phyloP scores from a whole-genome alignment of 2,113 vertebrate genomes.

The Oreamnos americanus region DNA sequence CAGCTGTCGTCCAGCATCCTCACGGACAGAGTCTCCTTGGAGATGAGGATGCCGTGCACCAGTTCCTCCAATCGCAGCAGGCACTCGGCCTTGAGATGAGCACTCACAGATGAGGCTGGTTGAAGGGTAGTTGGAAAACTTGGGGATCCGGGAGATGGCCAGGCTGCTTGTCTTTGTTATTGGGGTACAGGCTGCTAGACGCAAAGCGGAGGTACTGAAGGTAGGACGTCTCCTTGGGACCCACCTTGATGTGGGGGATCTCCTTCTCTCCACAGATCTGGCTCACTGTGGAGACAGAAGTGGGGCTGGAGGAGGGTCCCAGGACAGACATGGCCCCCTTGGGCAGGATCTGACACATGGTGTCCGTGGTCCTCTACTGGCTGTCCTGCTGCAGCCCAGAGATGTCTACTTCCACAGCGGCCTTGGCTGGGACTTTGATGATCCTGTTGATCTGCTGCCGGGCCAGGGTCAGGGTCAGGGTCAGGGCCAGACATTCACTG shows the following conservation, averaged over 20 bases:
- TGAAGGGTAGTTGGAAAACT: slow-evolving; percentile 88
- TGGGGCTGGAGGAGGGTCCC: slow-evolving; percentile 89
- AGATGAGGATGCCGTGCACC: background rate
- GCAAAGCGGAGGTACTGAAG: slow-evolving; percentile 91
- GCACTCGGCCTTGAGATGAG: slow-evolving; percentile 87
- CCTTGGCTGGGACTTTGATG: slow-evolving; percentile 85
- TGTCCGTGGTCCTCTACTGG: slow-evolving; percentile 92
- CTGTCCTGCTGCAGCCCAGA: slow-evolving; percentile 91
- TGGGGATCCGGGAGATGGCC: slow-evolving; percentile 88
- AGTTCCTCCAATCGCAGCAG: background rate
- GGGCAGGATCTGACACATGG: slow-evolving; percentile 92
- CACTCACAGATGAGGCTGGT: slow-evolving; percentile 87
- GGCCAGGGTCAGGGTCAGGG: slow-evolving; percentile 82
- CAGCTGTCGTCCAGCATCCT: background rate
- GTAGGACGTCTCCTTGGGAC: slow-evolving; percentile 88
- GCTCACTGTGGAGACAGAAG: slow-evolving; percentile 90
- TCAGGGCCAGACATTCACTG: slow-evolving; percentile 83
- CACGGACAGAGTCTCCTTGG: background rate
- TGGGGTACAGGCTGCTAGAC: slow-evolving; percentile 90
- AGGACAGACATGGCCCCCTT: slow-evolving; percentile 90
- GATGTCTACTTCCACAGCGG: slow-evolving; percentile 91
- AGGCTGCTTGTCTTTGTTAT: slow-evolving; percentile 91
- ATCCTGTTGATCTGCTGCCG: slow-evolving; percentile 90
- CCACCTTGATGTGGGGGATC: slow-evolving; percentile 92
- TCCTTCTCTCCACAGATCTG: slow-evolving; percentile 93